Base-by-base conservation (phyloP, 2,888 invertebrate species). In the Drosophila vallismaia region DNA sequence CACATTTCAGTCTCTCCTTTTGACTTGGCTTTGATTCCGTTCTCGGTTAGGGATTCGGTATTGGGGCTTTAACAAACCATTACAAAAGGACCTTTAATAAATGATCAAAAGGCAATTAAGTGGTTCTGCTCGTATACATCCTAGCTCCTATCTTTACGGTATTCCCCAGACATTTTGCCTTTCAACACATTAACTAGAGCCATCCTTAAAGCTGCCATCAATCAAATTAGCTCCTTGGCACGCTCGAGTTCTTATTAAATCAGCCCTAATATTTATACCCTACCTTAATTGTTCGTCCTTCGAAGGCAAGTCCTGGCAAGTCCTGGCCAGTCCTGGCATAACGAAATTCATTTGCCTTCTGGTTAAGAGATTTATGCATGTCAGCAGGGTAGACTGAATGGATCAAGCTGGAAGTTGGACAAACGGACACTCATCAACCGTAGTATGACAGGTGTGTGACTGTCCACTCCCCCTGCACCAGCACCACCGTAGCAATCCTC, bases 361-460 rank as follows among this genome's bases (percentile, higher is more conserved):
- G 31, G 48, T 26, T 33, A 9, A 14, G 66, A 29, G 14, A 49
- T 29, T 29, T 36, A n/a, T 19, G 56, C 42, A 28, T 50, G 49
- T 68, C 69, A 49, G 12, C 49, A 9, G 14, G 31, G 42, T 5
- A 29, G 33, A 29, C 19, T 24, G 59, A 60, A 36, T 5, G 28
- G 28, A 28, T 28, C 28, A 42, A 55, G 26, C 24, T n/a, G 12
- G 26, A 24, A 40, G 38, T 9, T 24, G 10, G 24, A 52, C 58
- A 50, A 42, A 53, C 63, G 55, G 60, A 46, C 60, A 59, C 6
- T 53, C 31, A 60, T 31, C 66, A 62, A 40, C 56, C 53, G 40
- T 51, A 63, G 62, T 24, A 38, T 29, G 63, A 58, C 63, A 76
- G 56, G 29, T 57, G 50, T 51, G 46, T 29, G 50, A 64, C 19